These are phyloP conservation scores for Leiothrix lutea DNA, from an alignment of 2,113 vertebrate species.

Conservation along the genomic window DNA sequence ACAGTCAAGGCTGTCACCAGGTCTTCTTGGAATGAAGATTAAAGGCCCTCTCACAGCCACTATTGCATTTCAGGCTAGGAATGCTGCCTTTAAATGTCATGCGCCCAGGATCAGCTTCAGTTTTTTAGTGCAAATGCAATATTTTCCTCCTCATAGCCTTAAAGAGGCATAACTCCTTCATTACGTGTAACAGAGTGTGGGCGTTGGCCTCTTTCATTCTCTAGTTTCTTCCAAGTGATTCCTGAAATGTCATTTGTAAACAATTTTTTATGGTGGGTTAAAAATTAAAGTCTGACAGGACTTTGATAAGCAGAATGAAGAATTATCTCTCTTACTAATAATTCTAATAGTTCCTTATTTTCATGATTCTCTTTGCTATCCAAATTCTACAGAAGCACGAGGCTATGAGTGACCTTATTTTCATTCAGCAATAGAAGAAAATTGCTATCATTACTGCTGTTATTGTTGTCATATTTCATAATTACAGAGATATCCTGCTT, in stretches of 20 bases:
- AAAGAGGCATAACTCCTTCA: not conserved
- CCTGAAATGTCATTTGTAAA: not conserved
- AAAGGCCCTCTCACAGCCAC: not conserved
- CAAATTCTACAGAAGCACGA: not conserved
- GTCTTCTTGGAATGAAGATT: not conserved
- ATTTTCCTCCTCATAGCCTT: not conserved
- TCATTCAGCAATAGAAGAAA: not conserved
- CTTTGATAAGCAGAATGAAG: not conserved
- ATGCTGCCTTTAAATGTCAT: not conserved
- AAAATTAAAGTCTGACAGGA: not conserved
- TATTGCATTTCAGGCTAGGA: not conserved
- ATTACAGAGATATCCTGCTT: not conserved
- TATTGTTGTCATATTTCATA: not conserved
- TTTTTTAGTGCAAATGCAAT: not conserved
- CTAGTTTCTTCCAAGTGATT: not conserved
- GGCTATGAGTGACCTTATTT: not conserved
- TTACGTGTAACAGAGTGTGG: accelerated
- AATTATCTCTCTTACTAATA: not conserved
- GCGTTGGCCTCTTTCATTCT: not conserved
- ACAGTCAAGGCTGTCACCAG: not conserved
- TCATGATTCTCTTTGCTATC: not conserved
- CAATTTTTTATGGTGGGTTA: not conserved
- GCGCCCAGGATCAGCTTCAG: not conserved
- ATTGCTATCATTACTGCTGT: not conserved
- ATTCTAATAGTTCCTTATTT: not conserved